Percentiles rank a stretch among this genome's conserved stretches.
phyloP scores from a whole-genome alignment of 2,888 invertebrate species.

The Hirudinaria manillensis region DNA sequence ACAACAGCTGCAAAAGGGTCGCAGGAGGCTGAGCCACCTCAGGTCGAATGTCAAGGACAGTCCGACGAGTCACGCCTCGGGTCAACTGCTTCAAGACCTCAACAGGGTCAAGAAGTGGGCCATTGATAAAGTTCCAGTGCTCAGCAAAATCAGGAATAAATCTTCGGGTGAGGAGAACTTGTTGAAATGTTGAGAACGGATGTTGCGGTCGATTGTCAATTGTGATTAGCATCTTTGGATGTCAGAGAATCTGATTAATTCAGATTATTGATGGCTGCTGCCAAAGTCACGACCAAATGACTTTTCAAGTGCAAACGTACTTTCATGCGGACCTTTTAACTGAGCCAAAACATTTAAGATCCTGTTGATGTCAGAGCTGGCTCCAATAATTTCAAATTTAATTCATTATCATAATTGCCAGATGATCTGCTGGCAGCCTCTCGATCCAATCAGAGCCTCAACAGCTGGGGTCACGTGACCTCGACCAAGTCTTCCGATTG shows the following conservation, averaged over 20 bases:
- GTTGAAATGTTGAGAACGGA: not conserved
- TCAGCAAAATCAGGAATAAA: not conserved
- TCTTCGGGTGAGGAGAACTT: not conserved
- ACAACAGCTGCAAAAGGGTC: conserved; percentile 8
- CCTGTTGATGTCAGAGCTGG: too few relatives aligned
- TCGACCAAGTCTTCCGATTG: conserved; percentile 9
- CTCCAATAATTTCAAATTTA: too few relatives aligned
- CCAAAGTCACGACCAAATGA: too few relatives aligned
- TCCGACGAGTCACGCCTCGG: conserved; percentile 13
- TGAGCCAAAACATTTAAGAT: too few relatives aligned
- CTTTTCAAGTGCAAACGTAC: too few relatives aligned
- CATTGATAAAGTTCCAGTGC: not conserved
- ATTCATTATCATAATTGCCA: not conserved
- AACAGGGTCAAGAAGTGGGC: conserved; percentile 15
- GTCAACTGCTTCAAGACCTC: conserved; percentile 17
- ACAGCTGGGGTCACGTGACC: not conserved
- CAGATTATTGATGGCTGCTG: too few relatives aligned
- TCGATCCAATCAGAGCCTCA: not conserved
- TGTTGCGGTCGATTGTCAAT: not conserved
- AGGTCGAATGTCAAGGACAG: not conserved
- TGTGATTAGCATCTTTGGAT: not conserved
- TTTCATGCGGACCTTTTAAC: too few relatives aligned
- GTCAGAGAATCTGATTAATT: too few relatives aligned
- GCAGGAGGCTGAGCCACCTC: not conserved
- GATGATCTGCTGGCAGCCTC: not conserved